Percentiles rank a stretch among this genome's conserved stretches.
These are phyloP conservation scores for Hetaerina titia DNA, from an alignment of 2,888 invertebrate species.

Conservation along the genomic window DNA sequence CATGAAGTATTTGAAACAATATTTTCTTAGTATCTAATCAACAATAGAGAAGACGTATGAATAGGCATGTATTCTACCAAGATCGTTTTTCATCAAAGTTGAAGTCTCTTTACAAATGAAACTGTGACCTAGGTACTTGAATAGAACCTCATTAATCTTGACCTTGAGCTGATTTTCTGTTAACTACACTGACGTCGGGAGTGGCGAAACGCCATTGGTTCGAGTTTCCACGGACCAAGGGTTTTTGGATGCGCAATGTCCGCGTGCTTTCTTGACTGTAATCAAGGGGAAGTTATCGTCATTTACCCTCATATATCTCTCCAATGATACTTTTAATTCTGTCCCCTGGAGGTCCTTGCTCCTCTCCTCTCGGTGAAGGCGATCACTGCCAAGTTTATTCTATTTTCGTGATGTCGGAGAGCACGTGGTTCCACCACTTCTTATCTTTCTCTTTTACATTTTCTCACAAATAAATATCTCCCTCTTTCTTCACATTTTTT, in stretches of 20 bases:
- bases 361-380: slow-evolving; percentile 7
- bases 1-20: too few species aligned
- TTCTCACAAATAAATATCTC: not conserved
- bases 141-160: too few species aligned
- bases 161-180: too few species aligned
- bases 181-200: too few species aligned
- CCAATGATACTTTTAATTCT: slow-evolving; percentile 19
- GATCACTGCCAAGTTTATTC: slow-evolving; percentile 52
- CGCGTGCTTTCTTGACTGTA: not conserved
- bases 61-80: too few species aligned
- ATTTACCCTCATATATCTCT: not conserved
- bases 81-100: too few species aligned
- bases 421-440: slow-evolving; percentile 15
- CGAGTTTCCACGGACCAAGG: not conserved
- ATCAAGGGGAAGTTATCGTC: not conserved
- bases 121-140: too few species aligned
- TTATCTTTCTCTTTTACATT: not conserved
- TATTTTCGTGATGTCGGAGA: slow-evolving; percentile 9
- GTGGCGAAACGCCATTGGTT: too few species aligned
- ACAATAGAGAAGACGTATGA: too few species aligned
- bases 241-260: not conserved
- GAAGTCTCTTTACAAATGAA: too few species aligned
- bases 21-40: too few species aligned
- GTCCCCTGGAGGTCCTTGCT: slow-evolving; percentile 43
- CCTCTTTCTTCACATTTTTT: not conserved